A percentile compares a stretch with the other conserved stretches of the same genome.
These are phyloP conservation scores for Zaprionus davidi DNA, from an alignment of 1,140 invertebrate species.

Conservation along the genomic window DNA sequence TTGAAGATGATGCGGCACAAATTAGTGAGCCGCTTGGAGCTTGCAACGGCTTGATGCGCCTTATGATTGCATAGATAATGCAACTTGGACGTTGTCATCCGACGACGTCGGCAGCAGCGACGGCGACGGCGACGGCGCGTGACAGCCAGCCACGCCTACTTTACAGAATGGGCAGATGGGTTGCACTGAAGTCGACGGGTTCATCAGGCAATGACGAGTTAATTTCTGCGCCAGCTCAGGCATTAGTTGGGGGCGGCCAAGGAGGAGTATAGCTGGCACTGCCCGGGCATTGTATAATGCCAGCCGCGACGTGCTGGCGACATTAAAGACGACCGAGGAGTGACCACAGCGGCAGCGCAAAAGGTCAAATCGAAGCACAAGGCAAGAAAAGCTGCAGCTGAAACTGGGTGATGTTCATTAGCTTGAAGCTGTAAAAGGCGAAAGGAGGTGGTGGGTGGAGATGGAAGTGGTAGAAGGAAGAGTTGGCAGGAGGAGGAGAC, in stretches of 20 bases:
- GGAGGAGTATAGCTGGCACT: conserved; percentile 28
- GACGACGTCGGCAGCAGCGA: conserved; percentile 38
- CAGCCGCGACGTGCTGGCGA: conserved; percentile 51
- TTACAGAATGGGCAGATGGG: not conserved
- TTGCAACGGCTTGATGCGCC: not conserved
- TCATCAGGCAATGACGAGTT: conserved; percentile 74
- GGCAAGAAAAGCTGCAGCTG: conserved; percentile 31
- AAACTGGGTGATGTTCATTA: conserved; percentile 82
- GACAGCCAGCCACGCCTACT: conserved; percentile 61
- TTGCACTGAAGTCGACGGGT: conserved; percentile 33
- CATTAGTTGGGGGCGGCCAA: conserved; percentile 56
- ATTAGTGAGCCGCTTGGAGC: conserved; percentile 18
- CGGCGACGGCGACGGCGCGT: conserved; percentile 72
- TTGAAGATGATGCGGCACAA: conserved; percentile 65
- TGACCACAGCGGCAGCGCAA: conserved; percentile 65
- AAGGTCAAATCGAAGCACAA: conserved; percentile 42
- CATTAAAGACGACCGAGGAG: conserved; percentile 75
- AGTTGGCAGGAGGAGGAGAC: not conserved
- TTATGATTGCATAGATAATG: conserved; percentile 61
- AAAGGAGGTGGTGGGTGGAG: not conserved
- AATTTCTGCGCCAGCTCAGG: conserved; percentile 75
- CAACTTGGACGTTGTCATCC: conserved; percentile 59
- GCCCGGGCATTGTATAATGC: conserved; percentile 58
- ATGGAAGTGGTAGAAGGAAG: not conserved
- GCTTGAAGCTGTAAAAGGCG: conserved; percentile 72